phyloP scores from a whole-genome alignment of 2,888 invertebrate genomes.

The Oithona nana region DNA sequence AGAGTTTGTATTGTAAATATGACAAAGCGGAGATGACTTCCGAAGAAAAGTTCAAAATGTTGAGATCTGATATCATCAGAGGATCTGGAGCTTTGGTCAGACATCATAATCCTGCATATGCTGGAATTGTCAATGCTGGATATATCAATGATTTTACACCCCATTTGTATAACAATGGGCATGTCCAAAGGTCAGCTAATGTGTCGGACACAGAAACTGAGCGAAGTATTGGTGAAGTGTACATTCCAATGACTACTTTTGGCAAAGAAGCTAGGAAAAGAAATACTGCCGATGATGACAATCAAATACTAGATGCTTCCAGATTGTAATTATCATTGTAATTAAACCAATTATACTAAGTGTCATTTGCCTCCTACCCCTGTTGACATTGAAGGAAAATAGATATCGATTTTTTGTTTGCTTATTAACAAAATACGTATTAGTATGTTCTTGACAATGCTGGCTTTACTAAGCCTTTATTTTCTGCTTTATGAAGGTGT shows the following conservation, averaged over 20 bases:
- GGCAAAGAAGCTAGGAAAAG: too few species aligned
- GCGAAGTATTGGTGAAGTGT: background rate
- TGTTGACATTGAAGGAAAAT: too few species aligned
- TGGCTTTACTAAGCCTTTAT: too few species aligned
- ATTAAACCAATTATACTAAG: too few species aligned
- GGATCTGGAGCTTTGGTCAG: background rate
- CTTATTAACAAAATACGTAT: too few species aligned
- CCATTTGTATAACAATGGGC: too few species aligned
- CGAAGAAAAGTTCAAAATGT: background rate
- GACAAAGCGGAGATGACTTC: background rate
- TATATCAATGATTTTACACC: background rate
- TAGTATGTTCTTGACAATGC: too few species aligned
- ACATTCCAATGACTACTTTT: background rate
- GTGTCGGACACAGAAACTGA: background rate
- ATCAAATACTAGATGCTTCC: background rate
- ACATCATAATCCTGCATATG: background rate
- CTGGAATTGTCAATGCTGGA: background rate
- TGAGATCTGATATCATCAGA: background rate
- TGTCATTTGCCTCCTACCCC: too few species aligned
- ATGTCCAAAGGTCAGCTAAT: background rate
- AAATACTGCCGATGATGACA: too few species aligned
- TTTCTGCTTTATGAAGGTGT: too few species aligned
- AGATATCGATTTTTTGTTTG: too few species aligned
- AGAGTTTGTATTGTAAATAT: background rate
- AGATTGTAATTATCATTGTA: background rate